Evolutionary conservation across 2,113 vertebrate species (phyloP), one percentile per base, ranked within the genome.

Genomic region (Typhlomys cinereus): DNA sequence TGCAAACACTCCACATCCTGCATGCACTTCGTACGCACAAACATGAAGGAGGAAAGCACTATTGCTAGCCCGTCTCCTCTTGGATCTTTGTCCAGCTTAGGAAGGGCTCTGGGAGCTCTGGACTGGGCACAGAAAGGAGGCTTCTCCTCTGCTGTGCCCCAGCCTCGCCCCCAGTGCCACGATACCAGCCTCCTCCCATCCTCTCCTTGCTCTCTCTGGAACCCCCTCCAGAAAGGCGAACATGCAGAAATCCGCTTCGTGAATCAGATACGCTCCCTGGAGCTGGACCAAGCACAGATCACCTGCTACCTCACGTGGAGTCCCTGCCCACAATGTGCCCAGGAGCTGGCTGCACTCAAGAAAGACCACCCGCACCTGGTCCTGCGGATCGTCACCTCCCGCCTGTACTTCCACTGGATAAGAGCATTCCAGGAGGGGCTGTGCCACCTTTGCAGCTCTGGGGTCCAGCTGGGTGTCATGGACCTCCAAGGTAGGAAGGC

Each of bases 281-380:
- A 0, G 1, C 86, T 94, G 74, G 34, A 80, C 44, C 1, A 0
- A 11, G 21, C 0, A 18, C 1, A 3, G 3, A 23, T 96, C 71
- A 95, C 74, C 86, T 96, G 96, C 57, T 96, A 90, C 75, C 1
- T 93, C 61, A 90, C 95, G 0, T 93, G 95, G 96, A 96, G 96
- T 79, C 95, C 93, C 50, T 95, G 96, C 39, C 21, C 3, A 0
- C 0, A 0, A 64, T 94, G 91, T 20, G 93, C 91, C 48, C 0
- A 0, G 36, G 0, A 61, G 1, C 86, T 96, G 78, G 78, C 9
- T 1, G 0, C 0, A 0, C 80, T 96, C 62, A 14, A 41, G 13
- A 6, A 0, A 0, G 0, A 5, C 4, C 4, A 29, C 21, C 1
- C 7, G 1, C 5, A 17, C 34, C 20, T 95, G 44, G 12, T 0